Base-by-base conservation (phyloP, 2,888 invertebrate species). In the Coremacera marginata region DNA sequence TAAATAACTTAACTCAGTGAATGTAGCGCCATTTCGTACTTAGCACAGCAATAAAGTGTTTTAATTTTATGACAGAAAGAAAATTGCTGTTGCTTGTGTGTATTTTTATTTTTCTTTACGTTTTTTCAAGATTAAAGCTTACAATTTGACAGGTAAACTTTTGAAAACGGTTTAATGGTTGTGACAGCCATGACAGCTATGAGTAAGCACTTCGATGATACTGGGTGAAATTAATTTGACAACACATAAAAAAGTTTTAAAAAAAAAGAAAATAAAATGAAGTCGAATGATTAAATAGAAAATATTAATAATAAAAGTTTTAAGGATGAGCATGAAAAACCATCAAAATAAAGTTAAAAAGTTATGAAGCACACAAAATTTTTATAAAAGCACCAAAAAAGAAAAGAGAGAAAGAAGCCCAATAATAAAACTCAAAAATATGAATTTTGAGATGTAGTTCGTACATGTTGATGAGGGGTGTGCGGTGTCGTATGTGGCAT, bases 401-500 rank as follows among this genome's bases (percentile, higher is more conserved):
- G 3, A 11, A 37, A 25, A 37, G 0, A 16, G 27, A 16, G 27
- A 31, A 37, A 37, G 19, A 51, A 67, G 37, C 75, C 55, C 22
- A 34, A 70, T 73, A 67, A 68, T 60, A 11, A 55, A 77, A 70
- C 31, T 19, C 16, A 34, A 71, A 75, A 74, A 27, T 77, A 77
- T 79, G 80, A 71, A 71, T 77, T 81, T 72, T 65, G 67, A 75
- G 70, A 68, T 78, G 73, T 51, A 37, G 27, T 78, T 65, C 74
- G 67, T 80, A 79, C 79, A 75, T 82, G 79, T 81, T 79, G 76
- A 78, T 81, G 81, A 79, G 80, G 80, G 77, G 60, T 79, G 79
- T 80, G 80, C 78, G 78, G 75, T 79, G 77, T 82, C 80, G 81
- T 80, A 77, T 79, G 80, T 77, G 82, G 81, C 81, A 75, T 80